Evolutionary conservation across 2,888 invertebrate species (phyloP), one percentile per base, ranked within the genome.

Genomic region (Calameuta idolon): DNA sequence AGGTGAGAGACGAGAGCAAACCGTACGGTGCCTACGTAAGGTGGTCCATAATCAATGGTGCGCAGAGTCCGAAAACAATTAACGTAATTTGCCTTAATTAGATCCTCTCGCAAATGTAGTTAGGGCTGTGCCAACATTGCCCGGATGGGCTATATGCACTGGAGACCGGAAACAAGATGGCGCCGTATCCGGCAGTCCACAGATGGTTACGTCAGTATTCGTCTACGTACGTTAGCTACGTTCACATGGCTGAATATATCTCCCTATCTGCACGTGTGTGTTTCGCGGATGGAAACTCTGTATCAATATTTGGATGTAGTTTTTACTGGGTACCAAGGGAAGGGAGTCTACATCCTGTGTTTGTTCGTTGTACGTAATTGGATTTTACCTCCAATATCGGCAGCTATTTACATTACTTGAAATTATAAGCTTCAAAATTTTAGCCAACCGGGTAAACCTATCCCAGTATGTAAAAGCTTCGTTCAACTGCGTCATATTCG

Each of bases 271-370:
- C 69, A 4, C 76, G 78, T 77, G 77, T 79, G 73, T 74, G 77
- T 78, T 75, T 75, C 78, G 79, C 75, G 80, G 81, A 83, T 84
- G 83, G 80, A 79, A 82, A 82, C 81, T 83, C 82, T 80, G 79
- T 84, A 85, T 86, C 87, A 88, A 88, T 88, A 87, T 88, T 89
- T 87, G 86, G 84, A 82, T 85, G 83, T 84, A 85, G 84, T 86
- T 87, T 86, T 86, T 85, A 83, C 83, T 82, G 33, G 83, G 82
- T 83, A 84, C 82, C 85, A 82, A 85, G 83, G 82, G 82, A 83
- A 85, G 84, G 83, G 84, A 85, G 84, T 85, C 85, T 86, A 86
- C 86, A 87, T 86, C 85, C 85, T 84, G 81, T 86, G 84, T 86
- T 85, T 87, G 84, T 85, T 79, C 83, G 80, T 83, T 84, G 84